These are phyloP conservation scores for Butorides virescens DNA, from an alignment of 2,113 vertebrate genomes.

Conservation along the genomic window DNA sequence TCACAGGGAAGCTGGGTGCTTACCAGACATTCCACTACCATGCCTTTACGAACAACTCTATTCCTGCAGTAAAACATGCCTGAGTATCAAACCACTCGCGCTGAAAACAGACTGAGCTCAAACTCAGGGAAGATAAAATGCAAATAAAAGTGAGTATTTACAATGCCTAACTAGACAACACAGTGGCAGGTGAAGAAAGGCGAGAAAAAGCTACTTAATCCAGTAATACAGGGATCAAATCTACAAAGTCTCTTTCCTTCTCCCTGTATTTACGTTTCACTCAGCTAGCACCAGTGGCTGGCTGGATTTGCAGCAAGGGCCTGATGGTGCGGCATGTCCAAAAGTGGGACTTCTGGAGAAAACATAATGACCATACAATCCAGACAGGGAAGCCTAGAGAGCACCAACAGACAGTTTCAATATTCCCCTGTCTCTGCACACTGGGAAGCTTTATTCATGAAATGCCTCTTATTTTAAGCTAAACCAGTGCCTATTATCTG, in stretches of 20 bases:
- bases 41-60: neutral
- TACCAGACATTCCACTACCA: neutral
- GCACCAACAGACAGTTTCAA: constrained; percentile 27
- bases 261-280: neutral
- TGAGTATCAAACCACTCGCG: neutral
- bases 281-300: neutral
- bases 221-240: neutral
- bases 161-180: neutral
- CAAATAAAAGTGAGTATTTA: constrained; percentile 9
- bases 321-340: neutral
- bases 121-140: neutral
- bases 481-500: constrained; percentile 49
- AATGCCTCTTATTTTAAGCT: constrained; percentile 52
- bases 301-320: neutral
- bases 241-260: neutral
- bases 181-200: neutral
- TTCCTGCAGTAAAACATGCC: neutral
- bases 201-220: neutral
- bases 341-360: neutral
- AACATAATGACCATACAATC: neutral
- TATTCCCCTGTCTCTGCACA: neutral
- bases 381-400: constrained; percentile 8
- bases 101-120: neutral
- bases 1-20: neutral
- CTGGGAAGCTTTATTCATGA: constrained; percentile 35